phyloP scores from a whole-genome alignment of 2,888 invertebrate genomes.

The Lymantria monacha region DNA sequence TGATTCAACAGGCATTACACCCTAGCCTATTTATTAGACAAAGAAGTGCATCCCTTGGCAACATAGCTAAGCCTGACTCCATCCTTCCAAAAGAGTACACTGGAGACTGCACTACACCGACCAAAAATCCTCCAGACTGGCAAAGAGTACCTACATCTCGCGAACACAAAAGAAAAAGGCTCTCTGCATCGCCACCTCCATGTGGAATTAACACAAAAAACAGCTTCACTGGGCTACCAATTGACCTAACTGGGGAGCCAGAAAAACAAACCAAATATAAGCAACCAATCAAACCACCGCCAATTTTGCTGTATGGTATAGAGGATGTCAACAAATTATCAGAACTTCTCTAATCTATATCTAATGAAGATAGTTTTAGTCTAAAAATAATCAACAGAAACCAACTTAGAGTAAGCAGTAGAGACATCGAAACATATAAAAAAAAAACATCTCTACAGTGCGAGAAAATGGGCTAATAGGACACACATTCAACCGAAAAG shows the following conservation, averaged over 20 bases:
- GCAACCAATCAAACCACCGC: neutral
- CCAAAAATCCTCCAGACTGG: neutral
- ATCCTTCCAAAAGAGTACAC: too few relatives aligned
- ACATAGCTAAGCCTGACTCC: neutral
- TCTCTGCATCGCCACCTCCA: neutral
- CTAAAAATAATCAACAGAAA: neutral
- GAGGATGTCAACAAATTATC: neutral
- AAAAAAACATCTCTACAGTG: neutral
- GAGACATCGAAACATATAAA: neutral
- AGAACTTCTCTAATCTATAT: neutral
- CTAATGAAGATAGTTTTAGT: neutral
- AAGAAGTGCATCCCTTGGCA: neutral
- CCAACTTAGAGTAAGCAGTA: neutral
- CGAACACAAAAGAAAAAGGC: neutral
- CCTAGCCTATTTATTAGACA: neutral
- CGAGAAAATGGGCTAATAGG: conserved; percentile 9
- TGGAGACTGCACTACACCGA: too few relatives aligned
- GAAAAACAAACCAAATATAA: too few relatives aligned
- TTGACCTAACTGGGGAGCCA: neutral
- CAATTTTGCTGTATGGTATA: neutral
- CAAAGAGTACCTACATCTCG: neutral
- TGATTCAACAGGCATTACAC: conserved; percentile 1
- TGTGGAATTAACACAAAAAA: neutral
- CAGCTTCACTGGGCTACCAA: neutral
- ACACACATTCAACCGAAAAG: too few relatives aligned